Evolutionary conservation across 2,113 vertebrate species (phyloP).

Genomic region (Brachyistius frenatus): DNA sequence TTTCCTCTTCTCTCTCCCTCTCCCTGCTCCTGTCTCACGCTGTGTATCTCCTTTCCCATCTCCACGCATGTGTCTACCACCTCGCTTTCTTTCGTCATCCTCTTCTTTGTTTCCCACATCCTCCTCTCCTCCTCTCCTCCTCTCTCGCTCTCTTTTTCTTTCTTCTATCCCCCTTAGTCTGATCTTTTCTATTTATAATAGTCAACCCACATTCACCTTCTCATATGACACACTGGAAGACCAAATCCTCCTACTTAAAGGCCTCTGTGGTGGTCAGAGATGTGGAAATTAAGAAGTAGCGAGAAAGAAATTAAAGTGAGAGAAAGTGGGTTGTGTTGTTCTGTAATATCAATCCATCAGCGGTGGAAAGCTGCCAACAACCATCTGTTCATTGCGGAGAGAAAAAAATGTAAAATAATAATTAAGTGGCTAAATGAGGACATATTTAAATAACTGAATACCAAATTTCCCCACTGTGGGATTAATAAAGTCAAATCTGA

Average conservation of each 20-base stretch:
- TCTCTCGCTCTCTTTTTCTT: constrained; percentile 22
- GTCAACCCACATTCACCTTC: constrained; percentile 76
- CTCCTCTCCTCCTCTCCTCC: constrained; percentile 53
- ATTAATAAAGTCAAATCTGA: no score
- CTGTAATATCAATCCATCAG: background rate
- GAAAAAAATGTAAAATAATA: constrained; percentile 1
- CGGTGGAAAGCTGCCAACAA: constrained; percentile 3
- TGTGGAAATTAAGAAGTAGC: constrained; percentile 22
- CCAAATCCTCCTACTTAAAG: constrained; percentile 46
- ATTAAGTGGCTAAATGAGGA: background rate
- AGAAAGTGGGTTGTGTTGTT: constrained; percentile 17
- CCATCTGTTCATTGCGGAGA: constrained; percentile 10
- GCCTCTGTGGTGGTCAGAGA: constrained; percentile 49
- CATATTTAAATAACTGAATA: background rate
- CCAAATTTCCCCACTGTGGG: no score
- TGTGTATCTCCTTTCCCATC: constrained; percentile 56
- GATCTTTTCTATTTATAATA: constrained; percentile 76
- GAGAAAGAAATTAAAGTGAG: constrained; percentile 15
- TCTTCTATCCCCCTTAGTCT: constrained; percentile 41
- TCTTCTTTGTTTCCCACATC: constrained; percentile 47
- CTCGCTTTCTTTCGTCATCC: constrained; percentile 57
- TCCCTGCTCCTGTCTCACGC: constrained; percentile 26
- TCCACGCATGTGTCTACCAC: constrained; percentile 54
- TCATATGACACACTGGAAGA: constrained; percentile 52
- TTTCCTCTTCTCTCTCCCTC: constrained; percentile 46